These are phyloP conservation scores for Dinoponera quadriceps DNA, from an alignment of 1,140 invertebrate genomes.

Conservation along the genomic window DNA sequence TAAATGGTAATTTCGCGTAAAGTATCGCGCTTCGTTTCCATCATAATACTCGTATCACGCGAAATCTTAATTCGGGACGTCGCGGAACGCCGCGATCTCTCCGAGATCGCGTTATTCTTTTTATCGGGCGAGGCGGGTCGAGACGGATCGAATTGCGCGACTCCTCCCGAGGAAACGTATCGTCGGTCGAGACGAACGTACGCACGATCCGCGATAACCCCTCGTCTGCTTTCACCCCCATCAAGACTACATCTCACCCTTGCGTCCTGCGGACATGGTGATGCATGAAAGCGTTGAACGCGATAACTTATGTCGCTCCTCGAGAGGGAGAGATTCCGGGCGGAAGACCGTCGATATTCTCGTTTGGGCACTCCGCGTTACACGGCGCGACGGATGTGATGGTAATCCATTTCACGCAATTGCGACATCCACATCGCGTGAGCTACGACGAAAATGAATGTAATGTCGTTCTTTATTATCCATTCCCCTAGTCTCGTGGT, in stretches of 20 bases:
- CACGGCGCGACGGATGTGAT: not conserved
- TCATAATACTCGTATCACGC: conserved; percentile 16
- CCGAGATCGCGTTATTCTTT: conserved; percentile 37
- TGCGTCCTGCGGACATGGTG: conserved; percentile 65
- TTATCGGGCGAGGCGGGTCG: conserved; percentile 18
- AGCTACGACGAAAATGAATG: conserved; percentile 17
- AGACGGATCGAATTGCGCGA: conserved; percentile 29
- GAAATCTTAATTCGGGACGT: conserved; percentile 21
- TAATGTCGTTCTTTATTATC: not conserved
- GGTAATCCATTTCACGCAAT: not conserved
- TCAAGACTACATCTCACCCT: conserved; percentile 62
- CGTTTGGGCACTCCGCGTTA: not conserved
- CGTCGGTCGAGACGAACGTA: conserved; percentile 54
- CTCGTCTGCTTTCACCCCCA: conserved; percentile 63
- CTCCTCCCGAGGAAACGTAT: conserved; percentile 70
- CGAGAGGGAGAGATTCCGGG: conserved; percentile 38
- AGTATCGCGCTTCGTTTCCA: conserved; percentile 41
- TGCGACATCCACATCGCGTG: not conserved
- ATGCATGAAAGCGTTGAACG: conserved; percentile 71
- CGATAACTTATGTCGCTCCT: conserved; percentile 71
- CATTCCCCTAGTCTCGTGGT: not conserved
- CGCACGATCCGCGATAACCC: conserved; percentile 56
- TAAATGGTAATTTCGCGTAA: conserved; percentile 37
- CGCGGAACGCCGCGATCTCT: not conserved
- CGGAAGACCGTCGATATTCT: conserved; percentile 19